Evolutionary conservation across 1,140 invertebrate species (phyloP).

Genomic region (Trichoplusia ni): DNA sequence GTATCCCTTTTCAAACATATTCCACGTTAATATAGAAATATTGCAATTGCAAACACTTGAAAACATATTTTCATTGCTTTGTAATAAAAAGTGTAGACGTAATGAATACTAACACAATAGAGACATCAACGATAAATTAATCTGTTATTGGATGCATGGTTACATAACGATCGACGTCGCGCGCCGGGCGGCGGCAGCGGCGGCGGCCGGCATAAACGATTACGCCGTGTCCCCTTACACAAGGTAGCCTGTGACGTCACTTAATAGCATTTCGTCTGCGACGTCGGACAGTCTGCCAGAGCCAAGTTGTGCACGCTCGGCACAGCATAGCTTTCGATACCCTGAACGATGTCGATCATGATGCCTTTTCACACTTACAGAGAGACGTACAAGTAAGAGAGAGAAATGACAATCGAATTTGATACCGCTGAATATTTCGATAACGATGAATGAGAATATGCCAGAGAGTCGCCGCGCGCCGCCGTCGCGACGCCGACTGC

Average conservation of each 20-base stretch:
- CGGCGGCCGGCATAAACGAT: slow-evolving; percentile 42
- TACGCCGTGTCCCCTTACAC: slow-evolving; percentile 46
- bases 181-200: slow-evolving; percentile 19
- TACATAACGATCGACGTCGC: slow-evolving; percentile 37
- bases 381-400: background rate
- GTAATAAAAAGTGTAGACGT: background rate
- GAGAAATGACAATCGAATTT: background rate
- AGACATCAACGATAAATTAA: slow-evolving; percentile 12
- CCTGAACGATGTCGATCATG: slow-evolving; percentile 22
- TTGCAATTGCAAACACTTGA: too few relatives aligned
- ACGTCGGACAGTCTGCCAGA: slow-evolving; percentile 64
- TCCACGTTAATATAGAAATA: too few relatives aligned
- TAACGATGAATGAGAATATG: background rate
- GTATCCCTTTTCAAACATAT: too few relatives aligned
- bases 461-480: background rate
- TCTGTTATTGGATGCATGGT: slow-evolving; percentile 55
- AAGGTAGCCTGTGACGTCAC: slow-evolving; percentile 61
- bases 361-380: slow-evolving; percentile 4
- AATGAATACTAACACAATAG: slow-evolving; percentile 1
- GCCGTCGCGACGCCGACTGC: background rate
- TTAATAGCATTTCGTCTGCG: slow-evolving; percentile 59
- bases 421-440: background rate
- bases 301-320: slow-evolving; percentile 41
- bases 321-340: slow-evolving; percentile 20
- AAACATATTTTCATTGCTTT: background rate